These are phyloP conservation scores for Drosophila picticornis DNA, from an alignment of 2,888 invertebrate genomes.

Conservation along the genomic window DNA sequence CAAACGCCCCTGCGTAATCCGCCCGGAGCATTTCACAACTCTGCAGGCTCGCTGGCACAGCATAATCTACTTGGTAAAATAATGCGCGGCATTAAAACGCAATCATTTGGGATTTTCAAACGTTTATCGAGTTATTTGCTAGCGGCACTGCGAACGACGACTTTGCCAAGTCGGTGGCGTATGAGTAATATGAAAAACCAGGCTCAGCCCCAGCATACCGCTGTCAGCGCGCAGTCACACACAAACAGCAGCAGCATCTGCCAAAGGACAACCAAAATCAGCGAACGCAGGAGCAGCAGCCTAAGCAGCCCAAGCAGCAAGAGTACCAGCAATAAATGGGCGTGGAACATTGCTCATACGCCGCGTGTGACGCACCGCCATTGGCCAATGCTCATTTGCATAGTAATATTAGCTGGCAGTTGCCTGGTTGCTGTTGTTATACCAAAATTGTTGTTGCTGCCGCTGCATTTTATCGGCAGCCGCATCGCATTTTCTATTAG, in stretches of 20 bases:
- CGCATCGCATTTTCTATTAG: constrained; percentile 81
- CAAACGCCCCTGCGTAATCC: constrained; percentile 85
- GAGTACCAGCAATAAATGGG: constrained; percentile 43
- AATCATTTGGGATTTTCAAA: constrained; percentile 84
- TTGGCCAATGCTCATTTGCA: constrained; percentile 78
- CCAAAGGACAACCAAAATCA: constrained; percentile 39
- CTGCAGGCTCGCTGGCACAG: constrained; percentile 83
- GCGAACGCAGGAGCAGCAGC: constrained; percentile 28
- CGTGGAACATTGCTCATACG: constrained; percentile 74
- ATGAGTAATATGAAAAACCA: constrained; percentile 76
- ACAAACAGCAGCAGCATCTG: constrained; percentile 46
- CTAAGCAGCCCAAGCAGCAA: constrained; percentile 29
- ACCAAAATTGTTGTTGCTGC: constrained; percentile 25
- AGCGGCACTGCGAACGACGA: constrained; percentile 55
- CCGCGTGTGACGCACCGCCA: constrained; percentile 56
- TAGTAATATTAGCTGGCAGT: constrained; percentile 73
- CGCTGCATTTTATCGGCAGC: constrained; percentile 63
- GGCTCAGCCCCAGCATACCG: constrained; percentile 50
- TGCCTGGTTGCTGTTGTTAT: constrained; percentile 41
- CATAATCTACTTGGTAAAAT: constrained; percentile 83
- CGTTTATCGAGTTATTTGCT: constrained; percentile 84
- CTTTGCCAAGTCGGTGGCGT: constrained; percentile 63
- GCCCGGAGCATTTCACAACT: constrained; percentile 85
- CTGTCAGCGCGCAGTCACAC: constrained; percentile 62
- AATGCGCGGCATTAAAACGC: constrained; percentile 85